Conservation (phyloP, 2,888 invertebrate species). For the Rhimphoctona megacephalus region DNA sequence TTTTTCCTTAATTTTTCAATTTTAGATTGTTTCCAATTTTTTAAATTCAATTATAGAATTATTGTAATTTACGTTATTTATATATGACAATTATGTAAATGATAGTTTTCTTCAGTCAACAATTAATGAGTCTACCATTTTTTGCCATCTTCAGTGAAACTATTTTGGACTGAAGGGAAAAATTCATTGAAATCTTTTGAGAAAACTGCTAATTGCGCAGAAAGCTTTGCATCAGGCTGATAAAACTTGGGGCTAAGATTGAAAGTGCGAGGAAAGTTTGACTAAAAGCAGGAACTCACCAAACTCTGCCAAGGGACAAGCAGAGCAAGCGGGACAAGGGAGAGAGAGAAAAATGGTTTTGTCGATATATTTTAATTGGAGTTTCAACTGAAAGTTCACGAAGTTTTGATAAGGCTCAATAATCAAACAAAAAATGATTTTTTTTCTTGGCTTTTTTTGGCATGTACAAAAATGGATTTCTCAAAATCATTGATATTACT, state of each 20-base stretch:
- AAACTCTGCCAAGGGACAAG: not conserved
- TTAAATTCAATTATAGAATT: too few species aligned
- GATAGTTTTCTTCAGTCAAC: not conserved
- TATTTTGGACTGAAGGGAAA: not conserved
- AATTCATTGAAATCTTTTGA: conserved; percentile 9
- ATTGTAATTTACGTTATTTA: too few species aligned
- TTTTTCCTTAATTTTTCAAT: too few species aligned
- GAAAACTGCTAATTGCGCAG: conserved; percentile 22
- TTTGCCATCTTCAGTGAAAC: not conserved
- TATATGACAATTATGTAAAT: too few species aligned
- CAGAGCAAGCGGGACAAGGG: conserved; percentile 67
- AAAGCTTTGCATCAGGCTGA: conserved; percentile 22
- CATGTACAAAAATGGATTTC: not conserved
- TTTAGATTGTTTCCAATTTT: too few species aligned
- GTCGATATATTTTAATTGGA: conserved; percentile 19
- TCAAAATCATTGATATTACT: not conserved
- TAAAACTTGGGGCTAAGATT: conserved; percentile 76
- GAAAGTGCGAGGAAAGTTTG: conserved; percentile 82
- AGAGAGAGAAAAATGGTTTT: conserved; percentile 43
- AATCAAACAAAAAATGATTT: not conserved
- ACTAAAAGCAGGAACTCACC: conserved; percentile 77
- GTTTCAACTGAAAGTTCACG: not conserved
- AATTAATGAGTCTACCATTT: not conserved
- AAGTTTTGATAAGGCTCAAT: not conserved
- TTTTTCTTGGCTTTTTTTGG: not conserved